Evolutionary conservation across 2,797 vertebrate species (phyloP).

Genomic region (Potorous gilbertii): DNA sequence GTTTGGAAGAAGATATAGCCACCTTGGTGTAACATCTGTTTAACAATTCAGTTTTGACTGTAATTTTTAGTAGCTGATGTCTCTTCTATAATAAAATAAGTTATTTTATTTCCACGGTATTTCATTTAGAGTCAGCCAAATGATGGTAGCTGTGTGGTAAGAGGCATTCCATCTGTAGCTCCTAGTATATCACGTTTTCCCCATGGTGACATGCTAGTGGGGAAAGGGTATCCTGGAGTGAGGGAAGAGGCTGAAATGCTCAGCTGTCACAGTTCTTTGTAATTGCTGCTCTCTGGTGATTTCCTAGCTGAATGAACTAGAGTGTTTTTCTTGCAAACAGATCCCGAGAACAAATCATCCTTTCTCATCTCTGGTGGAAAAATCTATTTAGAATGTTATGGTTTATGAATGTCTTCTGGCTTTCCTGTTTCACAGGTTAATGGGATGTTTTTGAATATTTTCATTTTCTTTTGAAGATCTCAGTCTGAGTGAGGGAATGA

Average conservation of each 20-base stretch:
- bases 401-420: slow-evolving; percentile 6
- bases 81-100: slow-evolving; percentile 60
- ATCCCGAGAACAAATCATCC: slow-evolving; percentile 73
- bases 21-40: slow-evolving; percentile 31
- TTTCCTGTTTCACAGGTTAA: slow-evolving; percentile 38
- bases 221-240: slow-evolving; percentile 55
- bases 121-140: slow-evolving; percentile 62
- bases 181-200: slow-evolving; percentile 73
- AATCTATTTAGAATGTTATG: slow-evolving; percentile 64
- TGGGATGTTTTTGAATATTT: slow-evolving; percentile 38
- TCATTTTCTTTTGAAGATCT: slow-evolving; percentile 55
- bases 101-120: slow-evolving; percentile 50
- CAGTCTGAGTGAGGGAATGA: slow-evolving; percentile 53
- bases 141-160: slow-evolving; percentile 47
- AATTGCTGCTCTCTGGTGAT: slow-evolving; percentile 80
- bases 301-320: slow-evolving; percentile 76
- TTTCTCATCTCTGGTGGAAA: slow-evolving; percentile 57
- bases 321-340: slow-evolving; percentile 75
- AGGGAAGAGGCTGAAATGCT: slow-evolving; percentile 67
- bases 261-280: slow-evolving; percentile 76
- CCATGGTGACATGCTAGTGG: slow-evolving; percentile 68
- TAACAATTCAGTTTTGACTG: slow-evolving; percentile 32
- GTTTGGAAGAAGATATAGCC: slow-evolving; percentile 65
- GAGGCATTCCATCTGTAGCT: slow-evolving; percentile 41
- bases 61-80: slow-evolving; percentile 40